Evolutionary conservation across 2,113 vertebrate genomes (phyloP).

Genomic region (Heterochromis multidens): DNA sequence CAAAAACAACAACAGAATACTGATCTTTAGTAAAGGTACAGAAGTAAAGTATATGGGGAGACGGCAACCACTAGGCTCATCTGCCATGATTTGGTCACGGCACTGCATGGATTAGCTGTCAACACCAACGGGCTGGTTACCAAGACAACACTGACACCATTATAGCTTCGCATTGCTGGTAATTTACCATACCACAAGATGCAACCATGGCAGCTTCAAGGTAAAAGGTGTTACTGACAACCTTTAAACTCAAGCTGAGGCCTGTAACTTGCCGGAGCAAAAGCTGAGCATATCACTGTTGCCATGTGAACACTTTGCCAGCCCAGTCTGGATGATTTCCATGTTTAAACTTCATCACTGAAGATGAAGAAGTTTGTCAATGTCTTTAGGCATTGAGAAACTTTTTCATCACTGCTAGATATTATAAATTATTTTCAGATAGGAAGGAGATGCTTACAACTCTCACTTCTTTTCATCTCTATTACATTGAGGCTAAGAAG

Average conservation of each 20-base stretch:
- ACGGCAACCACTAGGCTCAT: neutral
- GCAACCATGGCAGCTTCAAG: slow-evolving; percentile 16
- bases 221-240: slow-evolving; percentile 15
- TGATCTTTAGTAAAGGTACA: neutral
- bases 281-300: slow-evolving; percentile 2
- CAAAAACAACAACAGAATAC: neutral
- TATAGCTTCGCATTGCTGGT: neutral
- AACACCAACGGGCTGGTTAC: slow-evolving; percentile 14
- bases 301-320: slow-evolving; percentile 22
- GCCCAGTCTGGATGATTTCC: neutral
- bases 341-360: slow-evolving; percentile 11
- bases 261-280: neutral
- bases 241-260: slow-evolving; percentile 24
- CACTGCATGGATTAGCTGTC: slow-evolving; percentile 18
- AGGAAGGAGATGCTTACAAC: neutral
- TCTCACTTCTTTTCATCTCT: neutral
- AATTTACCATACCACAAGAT: neutral
- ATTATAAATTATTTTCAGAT: neutral
- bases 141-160: slow-evolving; percentile 14
- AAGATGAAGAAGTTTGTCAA: neutral
- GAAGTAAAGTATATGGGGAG: neutral
- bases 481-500: neutral
- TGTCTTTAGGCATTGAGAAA: neutral
- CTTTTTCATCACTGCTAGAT: neutral
- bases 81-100: neutral